phyloP scores from a whole-genome alignment of 2,888 invertebrate species.

The Macaria notata region DNA sequence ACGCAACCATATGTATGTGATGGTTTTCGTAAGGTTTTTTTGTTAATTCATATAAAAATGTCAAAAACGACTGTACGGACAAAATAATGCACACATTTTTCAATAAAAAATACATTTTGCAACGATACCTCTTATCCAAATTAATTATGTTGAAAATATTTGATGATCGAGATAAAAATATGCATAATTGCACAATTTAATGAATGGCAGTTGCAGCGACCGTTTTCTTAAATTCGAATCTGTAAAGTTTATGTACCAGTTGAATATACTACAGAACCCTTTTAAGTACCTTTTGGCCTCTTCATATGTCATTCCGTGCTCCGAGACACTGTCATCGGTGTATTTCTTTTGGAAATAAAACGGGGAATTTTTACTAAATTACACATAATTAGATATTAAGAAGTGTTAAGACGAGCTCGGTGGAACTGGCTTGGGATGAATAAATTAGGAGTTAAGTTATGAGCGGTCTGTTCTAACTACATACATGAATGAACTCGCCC shows the following conservation, averaged over 20 bases:
- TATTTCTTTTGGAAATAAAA: conserved; percentile 21
- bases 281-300: conserved; percentile 12
- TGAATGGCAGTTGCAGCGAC: neutral
- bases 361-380: conserved; percentile 31
- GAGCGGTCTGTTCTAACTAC: conserved; percentile 80
- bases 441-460: conserved; percentile 82
- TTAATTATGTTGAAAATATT: neutral
- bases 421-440: conserved; percentile 70
- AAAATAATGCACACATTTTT: too few species aligned
- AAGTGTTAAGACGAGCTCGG: conserved; percentile 59
- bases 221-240: conserved; percentile 8
- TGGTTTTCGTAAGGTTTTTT: neutral
- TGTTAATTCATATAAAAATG: neutral
- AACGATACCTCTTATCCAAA: neutral
- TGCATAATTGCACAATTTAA: conserved; percentile 5
- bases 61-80: neutral
- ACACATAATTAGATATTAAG: conserved; percentile 57
- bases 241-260: conserved; percentile 8
- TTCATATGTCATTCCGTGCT: conserved; percentile 22
- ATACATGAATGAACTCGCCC: conserved; percentile 79
- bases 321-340: conserved; percentile 14
- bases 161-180: neutral
- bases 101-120: neutral
- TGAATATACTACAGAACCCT: conserved; percentile 13
- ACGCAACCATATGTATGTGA: neutral